phyloP scores from a whole-genome alignment of 2,888 invertebrate genomes.

The Drosophila meridionalis region DNA sequence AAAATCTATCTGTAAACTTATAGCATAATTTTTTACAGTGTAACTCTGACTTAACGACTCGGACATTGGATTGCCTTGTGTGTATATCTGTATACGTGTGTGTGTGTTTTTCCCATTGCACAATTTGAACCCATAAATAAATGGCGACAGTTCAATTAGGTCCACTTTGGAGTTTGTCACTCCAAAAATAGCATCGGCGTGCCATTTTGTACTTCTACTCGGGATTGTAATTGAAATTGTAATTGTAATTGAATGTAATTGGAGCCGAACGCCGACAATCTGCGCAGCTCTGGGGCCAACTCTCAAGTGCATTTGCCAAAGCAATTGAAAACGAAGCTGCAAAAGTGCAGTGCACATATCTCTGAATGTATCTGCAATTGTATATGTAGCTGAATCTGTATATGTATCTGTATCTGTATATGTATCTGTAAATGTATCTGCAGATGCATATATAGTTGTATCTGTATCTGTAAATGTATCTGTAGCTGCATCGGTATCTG shows the following conservation, averaged over 20 bases:
- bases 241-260: slow-evolving; percentile 66
- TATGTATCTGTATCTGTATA: neutral
- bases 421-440: neutral
- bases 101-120: slow-evolving; percentile 3
- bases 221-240: slow-evolving; percentile 19
- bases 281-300: slow-evolving; percentile 35
- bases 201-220: slow-evolving; percentile 10
- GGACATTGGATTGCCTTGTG: neutral
- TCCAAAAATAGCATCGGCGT: slow-evolving; percentile 61
- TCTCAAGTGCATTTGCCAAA: slow-evolving; percentile 55
- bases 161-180: slow-evolving; percentile 55
- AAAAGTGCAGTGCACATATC: slow-evolving; percentile 61
- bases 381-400: neutral
- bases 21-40: slow-evolving; percentile 4
- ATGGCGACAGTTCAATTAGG: slow-evolving; percentile 55
- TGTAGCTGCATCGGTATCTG: neutral
- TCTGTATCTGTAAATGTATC: neutral
- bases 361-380: neutral
- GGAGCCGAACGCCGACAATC: slow-evolving; percentile 45
- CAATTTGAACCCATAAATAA: slow-evolving; percentile 41
- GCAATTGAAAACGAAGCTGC: slow-evolving; percentile 63
- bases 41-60: neutral
- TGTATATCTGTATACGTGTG: neutral
- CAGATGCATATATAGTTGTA: neutral
- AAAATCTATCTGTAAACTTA: neutral